Base-by-base conservation (phyloP, 2,797 vertebrate species). In the Mus caroli region DNA sequence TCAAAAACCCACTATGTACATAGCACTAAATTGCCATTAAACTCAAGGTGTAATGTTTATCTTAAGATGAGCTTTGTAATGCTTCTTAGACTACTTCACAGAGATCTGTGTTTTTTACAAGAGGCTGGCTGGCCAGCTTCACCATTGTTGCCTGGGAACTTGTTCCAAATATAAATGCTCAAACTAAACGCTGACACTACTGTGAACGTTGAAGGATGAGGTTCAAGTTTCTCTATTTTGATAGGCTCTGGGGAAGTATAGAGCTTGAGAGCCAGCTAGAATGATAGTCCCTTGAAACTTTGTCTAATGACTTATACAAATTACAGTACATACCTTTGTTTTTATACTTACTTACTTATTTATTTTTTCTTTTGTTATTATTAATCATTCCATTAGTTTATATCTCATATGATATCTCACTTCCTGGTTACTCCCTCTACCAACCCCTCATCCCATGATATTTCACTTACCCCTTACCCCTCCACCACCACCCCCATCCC, bases 51-150 rank as follows among this genome's bases (percentile, higher is more conserved):
- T 69, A 75, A 6, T 58, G 13, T n/a, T 34, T 85, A 54, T 83
- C 22, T 83, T 85, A 82, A 50, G 58, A 90, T 71, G 22, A 89
- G 8, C 69, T 85, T 79, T 88, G 62, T 94, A 92, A 28, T 95
- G 40, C 92, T 73, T 13, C 79, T 90, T 46, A 87, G 62, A 37
- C 5, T 1, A 58, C 6, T 85, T 91, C 83, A 75, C 52, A 78
- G 28, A 69, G 37, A 90, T 90, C 6, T 90, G 12, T 24, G 24
- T 82, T 92, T 93, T 40, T 90, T 56, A 76, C 89, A 95, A 93
- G 60, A 20, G 5, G 58, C 43, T 0, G 26, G 34, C 56, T 14
- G n/a, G 37, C 20, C 9, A 92, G 50, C 19, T 58, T 24, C 8
- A 60, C 7, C 22, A 71, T 24, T 46, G 89, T 67, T 84, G 22